Conservation (phyloP, 2,113 vertebrate species). For the Polypterus bichir region DNA sequence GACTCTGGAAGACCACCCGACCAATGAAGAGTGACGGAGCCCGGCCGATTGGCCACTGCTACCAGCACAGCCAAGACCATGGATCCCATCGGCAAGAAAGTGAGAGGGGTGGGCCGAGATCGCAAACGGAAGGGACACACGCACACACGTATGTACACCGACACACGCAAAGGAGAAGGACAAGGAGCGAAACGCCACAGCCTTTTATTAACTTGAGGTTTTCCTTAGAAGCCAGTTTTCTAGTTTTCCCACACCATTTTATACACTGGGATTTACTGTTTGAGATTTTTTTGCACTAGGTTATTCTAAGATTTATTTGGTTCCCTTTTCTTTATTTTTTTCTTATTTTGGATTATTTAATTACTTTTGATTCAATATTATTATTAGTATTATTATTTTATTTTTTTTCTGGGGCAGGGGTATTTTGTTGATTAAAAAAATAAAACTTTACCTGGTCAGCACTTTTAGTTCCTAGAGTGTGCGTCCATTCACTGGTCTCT, state of each 20-base stretch:
- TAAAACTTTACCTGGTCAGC: slow-evolving; percentile 59
- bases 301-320: slow-evolving; percentile 74
- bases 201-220: slow-evolving; percentile 80
- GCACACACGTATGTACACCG: slow-evolving; percentile 31
- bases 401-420: too few species aligned
- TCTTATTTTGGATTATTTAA: too few species aligned
- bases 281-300: slow-evolving; percentile 86
- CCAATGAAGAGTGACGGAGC: slow-evolving; percentile 71
- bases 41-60: slow-evolving; percentile 32
- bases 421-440: slow-evolving; percentile 46
- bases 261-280: slow-evolving; percentile 97
- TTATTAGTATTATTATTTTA: too few species aligned
- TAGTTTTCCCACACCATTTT: slow-evolving; percentile 95
- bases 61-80: slow-evolving; percentile 28
- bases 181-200: slow-evolving; percentile 40
- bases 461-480: slow-evolving; percentile 59
- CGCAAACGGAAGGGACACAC: slow-evolving; percentile 55
- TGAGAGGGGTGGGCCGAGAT: slow-evolving; percentile 38
- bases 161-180: slow-evolving; percentile 22
- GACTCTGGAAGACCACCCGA: slow-evolving; percentile 74
- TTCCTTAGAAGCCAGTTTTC: slow-evolving; percentile 78
- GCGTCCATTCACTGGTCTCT: slow-evolving; percentile 56
- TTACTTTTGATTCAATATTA: too few species aligned
- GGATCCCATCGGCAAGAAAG: slow-evolving; percentile 47
- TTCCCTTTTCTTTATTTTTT: too few species aligned